These are phyloP conservation scores for Hyles euphorbiae DNA, from an alignment of 1,140 invertebrate species.

Conservation along the genomic window DNA sequence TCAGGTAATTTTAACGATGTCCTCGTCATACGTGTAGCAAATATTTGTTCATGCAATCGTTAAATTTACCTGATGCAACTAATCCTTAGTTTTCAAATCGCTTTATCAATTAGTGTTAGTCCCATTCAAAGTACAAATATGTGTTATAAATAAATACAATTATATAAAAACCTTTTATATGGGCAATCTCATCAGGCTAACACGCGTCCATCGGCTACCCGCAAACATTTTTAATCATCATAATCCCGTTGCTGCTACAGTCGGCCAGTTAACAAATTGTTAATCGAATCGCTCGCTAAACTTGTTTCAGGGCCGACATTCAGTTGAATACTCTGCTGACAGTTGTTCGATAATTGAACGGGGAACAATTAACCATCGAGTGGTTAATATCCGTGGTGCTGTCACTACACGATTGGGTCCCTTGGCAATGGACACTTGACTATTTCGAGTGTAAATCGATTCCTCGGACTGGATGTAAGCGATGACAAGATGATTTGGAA, in stretches of 20 bases:
- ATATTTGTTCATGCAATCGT: too few relatives aligned
- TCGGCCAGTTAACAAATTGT: slow-evolving; percentile 17
- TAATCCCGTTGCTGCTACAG: neutral
- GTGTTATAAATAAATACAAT: too few relatives aligned
- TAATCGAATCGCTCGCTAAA: slow-evolving; percentile 29
- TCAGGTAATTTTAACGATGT: too few relatives aligned
- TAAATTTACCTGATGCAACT: too few relatives aligned
- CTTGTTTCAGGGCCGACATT: slow-evolving; percentile 30
- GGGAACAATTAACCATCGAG: slow-evolving; percentile 65
- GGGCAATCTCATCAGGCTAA: too few relatives aligned
- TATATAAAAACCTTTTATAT: too few relatives aligned
- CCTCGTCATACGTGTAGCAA: too few relatives aligned
- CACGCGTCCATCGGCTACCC: too few relatives aligned
- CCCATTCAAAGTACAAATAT: too few relatives aligned
- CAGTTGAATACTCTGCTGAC: slow-evolving; percentile 41
- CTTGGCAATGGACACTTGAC: slow-evolving; percentile 43
- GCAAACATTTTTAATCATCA: slow-evolving; percentile 15
- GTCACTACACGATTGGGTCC: slow-evolving; percentile 48
- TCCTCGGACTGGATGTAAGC: slow-evolving; percentile 21
- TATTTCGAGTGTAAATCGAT: slow-evolving; percentile 55
- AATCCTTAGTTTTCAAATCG: too few relatives aligned
- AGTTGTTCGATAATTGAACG: slow-evolving; percentile 67
- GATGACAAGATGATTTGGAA: slow-evolving; percentile 17
- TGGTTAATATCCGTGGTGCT: slow-evolving; percentile 62
- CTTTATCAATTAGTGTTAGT: too few relatives aligned